Evolutionary conservation across 2,113 vertebrate species (phyloP).

Genomic region (Microtus montanus): DNA sequence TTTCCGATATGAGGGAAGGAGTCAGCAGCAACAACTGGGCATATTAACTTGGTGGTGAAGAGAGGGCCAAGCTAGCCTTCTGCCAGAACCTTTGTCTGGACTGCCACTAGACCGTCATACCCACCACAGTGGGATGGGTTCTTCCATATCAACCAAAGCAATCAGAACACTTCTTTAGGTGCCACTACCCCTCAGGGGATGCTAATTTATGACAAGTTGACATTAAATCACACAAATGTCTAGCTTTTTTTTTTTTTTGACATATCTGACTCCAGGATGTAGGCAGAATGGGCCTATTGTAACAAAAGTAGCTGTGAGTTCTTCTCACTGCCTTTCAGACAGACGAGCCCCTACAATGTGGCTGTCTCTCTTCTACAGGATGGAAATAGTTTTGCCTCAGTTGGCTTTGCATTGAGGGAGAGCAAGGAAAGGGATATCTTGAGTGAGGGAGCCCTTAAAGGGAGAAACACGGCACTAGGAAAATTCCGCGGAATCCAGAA

Average conservation of each 20-base stretch:
- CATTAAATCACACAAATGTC: neutral
- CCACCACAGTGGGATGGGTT: neutral
- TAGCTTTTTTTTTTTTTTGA: neutral
- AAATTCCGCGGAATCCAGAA: too few species aligned
- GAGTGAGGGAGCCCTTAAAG: too few species aligned
- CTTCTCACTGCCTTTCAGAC: conserved; percentile 26
- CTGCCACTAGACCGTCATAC: neutral
- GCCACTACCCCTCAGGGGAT: neutral
- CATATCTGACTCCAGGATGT: neutral
- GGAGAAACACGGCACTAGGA: too few species aligned
- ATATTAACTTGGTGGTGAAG: neutral
- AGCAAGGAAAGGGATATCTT: too few species aligned
- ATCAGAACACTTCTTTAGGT: neutral
- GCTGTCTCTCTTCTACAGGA: conserved; percentile 37
- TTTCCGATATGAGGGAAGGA: neutral
- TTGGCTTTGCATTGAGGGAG: neutral
- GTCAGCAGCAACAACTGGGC: neutral
- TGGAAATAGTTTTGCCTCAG: neutral
- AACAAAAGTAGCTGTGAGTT: conserved; percentile 14
- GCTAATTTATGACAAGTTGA: neutral
- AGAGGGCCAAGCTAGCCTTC: neutral
- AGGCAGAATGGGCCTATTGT: conserved; percentile 25
- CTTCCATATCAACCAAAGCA: neutral
- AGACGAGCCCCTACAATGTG: neutral
- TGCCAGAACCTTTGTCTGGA: neutral